A percentile compares a stretch with the other conserved stretches of the same genome.
phyloP scores from a whole-genome alignment of 2,113 vertebrate species.

The Peromyscus maniculatus region DNA sequence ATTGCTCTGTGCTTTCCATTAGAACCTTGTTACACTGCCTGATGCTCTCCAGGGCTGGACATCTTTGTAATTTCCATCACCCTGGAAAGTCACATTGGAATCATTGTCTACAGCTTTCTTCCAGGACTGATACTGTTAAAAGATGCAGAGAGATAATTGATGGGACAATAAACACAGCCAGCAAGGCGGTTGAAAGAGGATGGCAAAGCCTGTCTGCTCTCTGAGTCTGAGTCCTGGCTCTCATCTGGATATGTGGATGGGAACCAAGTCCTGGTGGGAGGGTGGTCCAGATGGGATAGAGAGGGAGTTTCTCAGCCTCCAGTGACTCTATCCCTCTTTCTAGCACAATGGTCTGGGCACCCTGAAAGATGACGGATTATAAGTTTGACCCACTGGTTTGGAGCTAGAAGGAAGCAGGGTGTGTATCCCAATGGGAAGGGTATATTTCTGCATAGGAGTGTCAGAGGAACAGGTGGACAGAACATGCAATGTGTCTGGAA shows the following conservation, averaged over 20 bases:
- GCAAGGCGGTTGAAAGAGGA: conserved; percentile 61
- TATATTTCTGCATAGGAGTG: neutral
- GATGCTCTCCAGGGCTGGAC: conserved; percentile 60
- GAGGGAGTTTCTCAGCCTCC: neutral
- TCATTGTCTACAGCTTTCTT: conserved; percentile 53
- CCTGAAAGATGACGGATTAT: neutral
- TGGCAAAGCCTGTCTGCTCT: conserved; percentile 56
- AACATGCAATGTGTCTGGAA: neutral
- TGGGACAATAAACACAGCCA: conserved; percentile 65
- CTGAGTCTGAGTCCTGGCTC: conserved; percentile 52
- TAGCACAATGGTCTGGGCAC: neutral
- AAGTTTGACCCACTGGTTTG: neutral
- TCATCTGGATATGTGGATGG: conserved; percentile 7
- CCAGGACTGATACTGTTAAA: conserved; percentile 68
- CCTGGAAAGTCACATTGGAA: conserved; percentile 79
- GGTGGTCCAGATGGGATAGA: conserved; percentile 10
- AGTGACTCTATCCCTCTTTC: neutral
- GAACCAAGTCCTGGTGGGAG: neutral
- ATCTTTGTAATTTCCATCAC: conserved; percentile 74
- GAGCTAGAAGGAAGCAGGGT: neutral
- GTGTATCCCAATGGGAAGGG: neutral
- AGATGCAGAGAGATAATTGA: conserved; percentile 76
- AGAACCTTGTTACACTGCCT: conserved; percentile 83
- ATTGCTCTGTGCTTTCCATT: conserved; percentile 88
- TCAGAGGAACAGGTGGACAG: neutral